Base-by-base conservation (phyloP, 2,888 invertebrate species). In the Silvanus unidentatus region DNA sequence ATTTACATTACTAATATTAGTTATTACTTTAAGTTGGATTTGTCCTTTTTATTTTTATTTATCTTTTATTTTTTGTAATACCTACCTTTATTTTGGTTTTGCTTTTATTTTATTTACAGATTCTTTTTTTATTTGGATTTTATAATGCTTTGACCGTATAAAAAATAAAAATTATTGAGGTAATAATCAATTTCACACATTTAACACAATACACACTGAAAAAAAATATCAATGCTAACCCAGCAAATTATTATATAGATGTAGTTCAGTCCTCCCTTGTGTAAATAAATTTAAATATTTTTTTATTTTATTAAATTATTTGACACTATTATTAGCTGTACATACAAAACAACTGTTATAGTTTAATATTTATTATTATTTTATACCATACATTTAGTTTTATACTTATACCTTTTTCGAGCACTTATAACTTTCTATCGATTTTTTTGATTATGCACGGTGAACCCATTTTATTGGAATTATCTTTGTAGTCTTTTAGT, bases 371-470 rank as follows among this genome's bases (percentile, higher is more conserved):
- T 54, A 5, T 22, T 3, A 22, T 22, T 22, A 22, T 22, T 22
- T 22, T 22, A 5, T 22, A 5, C 3, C 8, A 22, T 22, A 22
- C 22, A 22, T 22, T 22, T 22, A 22, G 22, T 22, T 22, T 22
- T 22, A 22, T 22, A 22, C 41, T 28, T 50, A 44, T 44, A 43
- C 41, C 43, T 39, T 52, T 57, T 56, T 55, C 41, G 60, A 62
- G 63, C 63, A 64, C 63, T 59, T 63, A 60, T 66, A 66, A 66
- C 65, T 65, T 66, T 66, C 65, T 66, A 66, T 66, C 65, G 65
- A 64, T 56, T 28, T 22, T 32, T 40, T 40, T 39, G 34, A 47
- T 56, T 55, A 43, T 60, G 60, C 62, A 62, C 62, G 59, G 57
- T 60, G 59, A 57, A 53, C 55, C 54, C 8, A 22, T 22, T 44